These are phyloP conservation scores for Poeciliopsis prolifica DNA, from an alignment of 2,113 vertebrate genomes.

Conservation along the genomic window DNA sequence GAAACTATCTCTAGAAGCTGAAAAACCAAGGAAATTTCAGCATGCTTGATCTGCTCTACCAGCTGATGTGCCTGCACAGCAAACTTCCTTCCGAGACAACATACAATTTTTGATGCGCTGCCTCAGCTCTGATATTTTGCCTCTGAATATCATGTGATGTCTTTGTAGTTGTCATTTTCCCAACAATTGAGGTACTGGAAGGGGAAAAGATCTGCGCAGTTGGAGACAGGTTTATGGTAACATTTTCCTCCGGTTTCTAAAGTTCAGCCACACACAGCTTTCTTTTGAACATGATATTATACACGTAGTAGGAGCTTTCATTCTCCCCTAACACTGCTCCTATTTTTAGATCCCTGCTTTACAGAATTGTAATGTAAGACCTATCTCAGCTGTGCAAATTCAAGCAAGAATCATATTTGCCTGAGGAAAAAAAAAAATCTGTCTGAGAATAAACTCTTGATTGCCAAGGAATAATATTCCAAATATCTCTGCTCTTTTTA, in stretches of 20 bases:
- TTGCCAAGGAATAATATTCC: constrained; percentile 58
- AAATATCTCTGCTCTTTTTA: constrained; percentile 58
- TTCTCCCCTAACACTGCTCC: constrained; percentile 46
- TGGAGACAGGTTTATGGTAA: constrained; percentile 66
- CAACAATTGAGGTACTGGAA: constrained; percentile 61
- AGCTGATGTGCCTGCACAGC: constrained; percentile 29
- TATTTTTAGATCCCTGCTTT: constrained; percentile 70
- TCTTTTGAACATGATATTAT: constrained; percentile 70
- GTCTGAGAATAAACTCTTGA: constrained; percentile 57
- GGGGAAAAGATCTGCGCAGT: constrained; percentile 65
- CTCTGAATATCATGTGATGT: constrained; percentile 58
- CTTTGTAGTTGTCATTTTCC: constrained; percentile 57
- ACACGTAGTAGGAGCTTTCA: constrained; percentile 59
- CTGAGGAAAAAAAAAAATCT: constrained; percentile 36
- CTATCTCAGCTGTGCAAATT: constrained; percentile 47
- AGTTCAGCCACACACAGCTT: constrained; percentile 66
- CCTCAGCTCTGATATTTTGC: constrained; percentile 46
- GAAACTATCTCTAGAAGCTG: constrained; percentile 39
- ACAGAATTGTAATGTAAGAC: constrained; percentile 62
- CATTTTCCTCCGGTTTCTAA: constrained; percentile 67
- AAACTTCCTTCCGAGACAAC: constrained; percentile 23
- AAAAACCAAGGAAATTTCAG: constrained; percentile 16
- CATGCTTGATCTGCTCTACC: constrained; percentile 27
- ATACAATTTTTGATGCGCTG: constrained; percentile 34
- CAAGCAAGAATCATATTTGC: constrained; percentile 38